Conservation (phyloP, 2,888 invertebrate genomes). For the Pelosia muscerda region DNA sequence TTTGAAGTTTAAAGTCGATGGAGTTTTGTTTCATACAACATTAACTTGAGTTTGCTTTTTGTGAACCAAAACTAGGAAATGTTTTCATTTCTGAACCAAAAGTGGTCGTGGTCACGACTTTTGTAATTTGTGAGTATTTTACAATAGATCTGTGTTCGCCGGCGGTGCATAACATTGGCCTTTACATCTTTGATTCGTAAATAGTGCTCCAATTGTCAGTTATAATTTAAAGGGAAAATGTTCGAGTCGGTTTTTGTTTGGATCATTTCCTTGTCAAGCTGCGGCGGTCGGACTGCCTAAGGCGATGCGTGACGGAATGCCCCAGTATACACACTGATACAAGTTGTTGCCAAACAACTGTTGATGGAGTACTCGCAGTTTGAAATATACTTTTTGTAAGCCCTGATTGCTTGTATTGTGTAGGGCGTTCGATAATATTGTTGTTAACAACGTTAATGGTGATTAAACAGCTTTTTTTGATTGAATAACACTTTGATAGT, state of each 20-base stretch:
- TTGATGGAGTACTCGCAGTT: slow-evolving; percentile 49
- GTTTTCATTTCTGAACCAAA: slow-evolving; percentile 7
- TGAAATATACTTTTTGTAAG: slow-evolving; percentile 44
- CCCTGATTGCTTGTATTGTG: slow-evolving; percentile 68
- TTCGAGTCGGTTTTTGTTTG: slow-evolving; percentile 54
- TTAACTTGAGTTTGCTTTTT: not conserved
- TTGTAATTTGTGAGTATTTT: slow-evolving; percentile 21
- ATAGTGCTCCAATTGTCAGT: slow-evolving; percentile 50
- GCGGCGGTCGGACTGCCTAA: slow-evolving; percentile 47
- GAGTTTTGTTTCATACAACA: not conserved
- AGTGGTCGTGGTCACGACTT: slow-evolving; percentile 18
- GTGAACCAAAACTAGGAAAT: not conserved
- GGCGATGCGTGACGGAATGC: slow-evolving; percentile 70
- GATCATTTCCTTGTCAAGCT: slow-evolving; percentile 63
- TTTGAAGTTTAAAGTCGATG: not conserved
- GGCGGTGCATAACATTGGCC: slow-evolving; percentile 34
- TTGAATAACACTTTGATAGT: slow-evolving; percentile 29
- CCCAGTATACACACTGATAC: slow-evolving; percentile 34
- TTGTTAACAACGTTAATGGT: slow-evolving; percentile 51
- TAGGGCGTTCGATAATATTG: slow-evolving; percentile 45
- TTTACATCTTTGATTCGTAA: slow-evolving; percentile 49
- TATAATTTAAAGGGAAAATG: slow-evolving; percentile 40
- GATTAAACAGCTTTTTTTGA: slow-evolving; percentile 33
- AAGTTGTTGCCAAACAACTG: slow-evolving; percentile 62
- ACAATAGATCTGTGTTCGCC: slow-evolving; percentile 32